Base-by-base conservation (phyloP, 2,888 invertebrate genomes). In the Hypomecis atomaria region DNA sequence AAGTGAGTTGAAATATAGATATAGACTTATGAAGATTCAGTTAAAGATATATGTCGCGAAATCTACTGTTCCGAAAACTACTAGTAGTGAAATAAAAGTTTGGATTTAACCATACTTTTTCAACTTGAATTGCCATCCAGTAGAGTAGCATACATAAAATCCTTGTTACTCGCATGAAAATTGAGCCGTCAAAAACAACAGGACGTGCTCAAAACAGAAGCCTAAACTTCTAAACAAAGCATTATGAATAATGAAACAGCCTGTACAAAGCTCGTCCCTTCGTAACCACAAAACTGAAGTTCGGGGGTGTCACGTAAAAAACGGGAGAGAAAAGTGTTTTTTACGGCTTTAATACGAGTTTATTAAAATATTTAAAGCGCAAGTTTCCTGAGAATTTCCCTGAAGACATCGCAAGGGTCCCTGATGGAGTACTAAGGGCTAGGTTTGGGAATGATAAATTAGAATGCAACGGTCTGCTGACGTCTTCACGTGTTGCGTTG, bases 301-400 rank as follows among this genome's bases (percentile, higher is more conserved):
- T 80, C 73, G 72, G 74, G 73, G 81, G 81, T 80, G 77, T 83
- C 88, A 87, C 83, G 85, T 79, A 86, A 90, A 90, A 89, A 90
- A 89, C 85, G 86, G 79, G 78, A 78, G 81, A 78, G 81, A 86
- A 89, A 92, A 92, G 88, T 90, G 91, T 91, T 92, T 92, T 90
- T 91, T 91, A 90, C 90, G 87, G 84, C 87, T 88, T 84, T 89
- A 90, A 91, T 90, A 90, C 88, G 85, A 86, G 88, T 92, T 92
- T 90, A 92, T 92, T 92, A 90, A 90, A 92, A 91, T 92, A 92
- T 92, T 92, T 90, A 92, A 92, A 86, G 88, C 84, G 83, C 72
- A 90, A 91, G 87, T 92, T 92, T 88, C 81, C 81, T 79, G 83
- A 71, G 81, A 89, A 92, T 92, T 92, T 92, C 92, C 92, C 92